Evolutionary conservation across 2,888 invertebrate genomes (phyloP).

Genomic region (Chouioia cunea): DNA sequence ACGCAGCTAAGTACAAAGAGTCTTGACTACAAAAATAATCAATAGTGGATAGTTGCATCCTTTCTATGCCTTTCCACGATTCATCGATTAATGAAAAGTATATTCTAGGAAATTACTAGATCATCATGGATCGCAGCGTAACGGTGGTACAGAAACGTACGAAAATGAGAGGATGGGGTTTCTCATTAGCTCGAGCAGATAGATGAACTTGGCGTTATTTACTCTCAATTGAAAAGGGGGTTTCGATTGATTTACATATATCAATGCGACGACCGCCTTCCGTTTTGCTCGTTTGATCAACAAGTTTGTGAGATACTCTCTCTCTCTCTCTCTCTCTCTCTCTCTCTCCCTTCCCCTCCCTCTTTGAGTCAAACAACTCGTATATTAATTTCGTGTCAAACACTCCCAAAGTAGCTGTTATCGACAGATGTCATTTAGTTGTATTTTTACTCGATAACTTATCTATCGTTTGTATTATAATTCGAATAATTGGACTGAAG

Average conservation of each 20-base stretch:
- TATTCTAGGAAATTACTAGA: constrained; percentile 25
- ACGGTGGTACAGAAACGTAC: not conserved
- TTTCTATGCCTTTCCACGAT: no score
- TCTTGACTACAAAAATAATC: no score
- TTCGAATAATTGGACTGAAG: no score
- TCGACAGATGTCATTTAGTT: no score
- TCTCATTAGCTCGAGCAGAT: constrained; percentile 23
- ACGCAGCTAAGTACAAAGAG: no score
- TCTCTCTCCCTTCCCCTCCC: constrained; percentile 24
- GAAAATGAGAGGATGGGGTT: not conserved
- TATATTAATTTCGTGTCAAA: constrained; percentile 53
- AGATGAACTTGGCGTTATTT: constrained; percentile 18
- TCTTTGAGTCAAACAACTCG: constrained; percentile 45
- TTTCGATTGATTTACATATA: constrained; percentile 22
- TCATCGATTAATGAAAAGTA: no score
- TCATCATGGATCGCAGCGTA: not conserved
- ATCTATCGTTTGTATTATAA: no score
- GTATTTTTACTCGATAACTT: no score
- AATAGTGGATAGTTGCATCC: no score
- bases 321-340: constrained; percentile 33
- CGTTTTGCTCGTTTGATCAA: constrained; percentile 56
- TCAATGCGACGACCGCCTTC: constrained; percentile 48
- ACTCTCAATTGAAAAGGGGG: not conserved
- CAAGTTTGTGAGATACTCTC: constrained; percentile 53
- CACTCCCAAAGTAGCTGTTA: constrained; percentile 8